phyloP scores from a whole-genome alignment of 2,113 vertebrate species.

The Dicerorhinus sumatrensis region DNA sequence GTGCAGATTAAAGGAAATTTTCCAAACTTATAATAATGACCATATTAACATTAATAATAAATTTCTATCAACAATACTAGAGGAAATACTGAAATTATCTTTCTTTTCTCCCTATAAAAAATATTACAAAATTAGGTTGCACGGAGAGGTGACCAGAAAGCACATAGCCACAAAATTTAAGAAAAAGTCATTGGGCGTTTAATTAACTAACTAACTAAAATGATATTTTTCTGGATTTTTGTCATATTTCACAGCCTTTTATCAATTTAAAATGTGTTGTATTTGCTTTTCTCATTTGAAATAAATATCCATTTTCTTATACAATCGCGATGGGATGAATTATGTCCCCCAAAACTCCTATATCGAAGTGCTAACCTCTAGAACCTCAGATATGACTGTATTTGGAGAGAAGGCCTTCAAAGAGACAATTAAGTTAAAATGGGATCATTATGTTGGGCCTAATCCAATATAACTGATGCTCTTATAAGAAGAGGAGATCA shows the following conservation, averaged over 20 bases:
- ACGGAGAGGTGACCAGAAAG: not conserved
- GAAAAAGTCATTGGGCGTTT: not conserved
- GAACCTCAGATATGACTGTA: not conserved
- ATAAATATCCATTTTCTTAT: not conserved
- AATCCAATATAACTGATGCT: not conserved
- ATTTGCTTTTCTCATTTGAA: not conserved
- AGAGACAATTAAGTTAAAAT: not conserved
- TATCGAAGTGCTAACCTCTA: not conserved
- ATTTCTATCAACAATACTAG: not conserved
- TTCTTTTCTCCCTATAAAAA: not conserved
- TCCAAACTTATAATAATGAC: not conserved
- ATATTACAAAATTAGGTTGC: not conserved
- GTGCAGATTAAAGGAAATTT: not conserved
- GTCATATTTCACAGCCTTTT: not conserved
- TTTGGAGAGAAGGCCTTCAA: not conserved
- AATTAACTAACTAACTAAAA: not conserved
- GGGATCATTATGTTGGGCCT: not conserved
- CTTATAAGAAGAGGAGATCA: not conserved
- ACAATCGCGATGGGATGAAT: not conserved
- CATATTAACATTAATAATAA: not conserved
- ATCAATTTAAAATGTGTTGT: not conserved
- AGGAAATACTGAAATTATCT: not conserved
- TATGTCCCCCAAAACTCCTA: not conserved
- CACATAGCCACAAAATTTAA: not conserved
- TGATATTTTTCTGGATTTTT: not conserved